A percentile compares a stretch with the other conserved stretches of the same genome.
Conservation (phyloP, 2,113 vertebrate species). For the Anser cygnoides region DNA sequence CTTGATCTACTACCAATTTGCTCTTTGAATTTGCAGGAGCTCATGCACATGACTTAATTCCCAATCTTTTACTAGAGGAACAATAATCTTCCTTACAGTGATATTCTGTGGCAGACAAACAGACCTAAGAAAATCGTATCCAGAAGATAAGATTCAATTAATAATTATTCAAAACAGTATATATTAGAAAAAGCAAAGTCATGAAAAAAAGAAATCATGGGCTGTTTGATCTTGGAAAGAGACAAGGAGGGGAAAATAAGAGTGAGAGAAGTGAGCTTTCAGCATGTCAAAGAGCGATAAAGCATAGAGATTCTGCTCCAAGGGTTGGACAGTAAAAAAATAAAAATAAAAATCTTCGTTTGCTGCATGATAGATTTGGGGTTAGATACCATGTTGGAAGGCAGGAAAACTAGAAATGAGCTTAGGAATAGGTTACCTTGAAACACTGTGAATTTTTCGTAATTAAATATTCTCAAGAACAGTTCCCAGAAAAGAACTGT, state of each 20-base stretch:
- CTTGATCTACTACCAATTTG: not conserved
- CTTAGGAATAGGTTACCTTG: not conserved
- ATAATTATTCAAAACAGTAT: not conserved
- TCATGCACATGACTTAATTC: not conserved
- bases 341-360: not conserved
- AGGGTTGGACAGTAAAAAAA: not conserved
- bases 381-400: not conserved
- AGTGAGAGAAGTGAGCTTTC: not conserved
- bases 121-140: not conserved
- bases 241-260: not conserved
- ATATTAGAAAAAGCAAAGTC: not conserved
- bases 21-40: not conserved
- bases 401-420: not conserved
- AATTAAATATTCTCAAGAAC: not conserved
- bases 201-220: not conserved
- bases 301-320: not conserved
- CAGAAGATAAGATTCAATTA: not conserved
- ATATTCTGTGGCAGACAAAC: not conserved
- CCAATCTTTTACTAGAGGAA: not conserved
- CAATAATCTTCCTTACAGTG: not conserved
- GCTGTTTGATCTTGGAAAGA: not conserved
- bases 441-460: not conserved
- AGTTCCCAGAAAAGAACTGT: not conserved
- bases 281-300: not conserved
- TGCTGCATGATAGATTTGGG: not conserved